These are phyloP conservation scores for Epinotia brunnichana DNA, from an alignment of 2,888 invertebrate species.

Conservation along the genomic window DNA sequence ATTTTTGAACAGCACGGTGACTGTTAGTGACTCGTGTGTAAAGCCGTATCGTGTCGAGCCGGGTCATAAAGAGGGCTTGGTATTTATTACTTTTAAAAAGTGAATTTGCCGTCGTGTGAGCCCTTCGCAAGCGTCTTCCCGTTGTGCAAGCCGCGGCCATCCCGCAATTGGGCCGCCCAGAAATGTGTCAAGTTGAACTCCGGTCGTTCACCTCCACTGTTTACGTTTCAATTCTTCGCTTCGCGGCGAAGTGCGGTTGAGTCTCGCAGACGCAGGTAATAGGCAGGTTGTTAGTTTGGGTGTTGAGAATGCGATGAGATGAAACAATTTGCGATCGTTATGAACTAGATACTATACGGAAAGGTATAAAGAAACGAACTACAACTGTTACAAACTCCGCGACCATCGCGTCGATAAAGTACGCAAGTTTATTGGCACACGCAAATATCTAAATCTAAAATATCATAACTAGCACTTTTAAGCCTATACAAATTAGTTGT, in stretches of 20 bases:
- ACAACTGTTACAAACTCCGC: too few species aligned
- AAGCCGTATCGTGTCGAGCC: conserved; percentile 4
- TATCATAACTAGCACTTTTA: not conserved
- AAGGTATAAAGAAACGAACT: not conserved
- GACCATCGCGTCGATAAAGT: too few species aligned
- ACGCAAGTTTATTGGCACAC: too few species aligned
- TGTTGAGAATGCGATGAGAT: conserved; percentile 9
- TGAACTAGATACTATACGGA: conserved; percentile 17
- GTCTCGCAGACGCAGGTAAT: conserved; percentile 47
- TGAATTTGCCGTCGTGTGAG: conserved; percentile 47
- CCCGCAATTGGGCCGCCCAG: conserved; percentile 78
- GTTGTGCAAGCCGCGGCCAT: conserved; percentile 76
- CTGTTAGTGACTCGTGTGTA: not conserved
- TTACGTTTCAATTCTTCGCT: conserved; percentile 72
- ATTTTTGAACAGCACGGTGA: not conserved
- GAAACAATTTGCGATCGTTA: conserved; percentile 23
- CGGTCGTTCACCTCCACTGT: conserved; percentile 75
- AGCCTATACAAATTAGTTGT: not conserved
- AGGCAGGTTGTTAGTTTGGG: conserved; percentile 44
- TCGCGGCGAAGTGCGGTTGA: conserved; percentile 49
- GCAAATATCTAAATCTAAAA: not conserved
- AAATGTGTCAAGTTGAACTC: conserved; percentile 83
- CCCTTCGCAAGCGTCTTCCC: conserved; percentile 69
- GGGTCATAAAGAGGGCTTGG: conserved; percentile 34
- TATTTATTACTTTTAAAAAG: conserved; percentile 41